Evolutionary conservation across 2,113 vertebrate genomes (phyloP).

Genomic region (Anarrhichthys ocellatus): DNA sequence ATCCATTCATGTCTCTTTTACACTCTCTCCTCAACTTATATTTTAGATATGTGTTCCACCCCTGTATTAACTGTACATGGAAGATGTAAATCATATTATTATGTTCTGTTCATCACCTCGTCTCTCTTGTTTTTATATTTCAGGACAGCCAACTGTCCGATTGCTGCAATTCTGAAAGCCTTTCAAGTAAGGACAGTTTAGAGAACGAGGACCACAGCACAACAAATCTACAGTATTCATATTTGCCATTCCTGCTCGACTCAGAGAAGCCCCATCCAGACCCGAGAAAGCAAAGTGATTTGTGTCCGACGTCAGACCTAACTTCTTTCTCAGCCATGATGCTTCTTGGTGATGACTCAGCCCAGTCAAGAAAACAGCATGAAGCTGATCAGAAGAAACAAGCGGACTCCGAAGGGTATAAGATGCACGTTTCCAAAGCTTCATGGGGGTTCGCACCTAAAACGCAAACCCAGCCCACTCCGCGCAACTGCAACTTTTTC

Average conservation of each 20-base stretch:
- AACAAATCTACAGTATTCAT: slow-evolving; percentile 56
- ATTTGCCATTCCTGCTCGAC: slow-evolving; percentile 65
- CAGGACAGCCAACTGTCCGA: slow-evolving; percentile 86
- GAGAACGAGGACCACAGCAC: slow-evolving; percentile 82
- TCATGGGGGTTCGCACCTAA: slow-evolving; percentile 32
- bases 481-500: slow-evolving; percentile 47
- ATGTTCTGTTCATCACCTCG: not conserved
- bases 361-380: slow-evolving; percentile 49
- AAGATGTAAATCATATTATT: slow-evolving; percentile 8
- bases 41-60: not conserved
- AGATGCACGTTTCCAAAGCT: slow-evolving; percentile 61
- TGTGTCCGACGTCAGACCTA: slow-evolving; percentile 52
- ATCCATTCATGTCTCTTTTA: not conserved
- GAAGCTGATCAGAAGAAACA: slow-evolving; percentile 66
- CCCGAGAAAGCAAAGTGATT: slow-evolving; percentile 58
- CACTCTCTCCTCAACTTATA: not conserved
- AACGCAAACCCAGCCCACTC: slow-evolving; percentile 20
- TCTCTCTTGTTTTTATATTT: slow-evolving; percentile 63
- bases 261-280: slow-evolving; percentile 63
- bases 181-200: slow-evolving; percentile 92
- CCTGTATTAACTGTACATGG: not conserved
- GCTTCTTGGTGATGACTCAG: slow-evolving; percentile 67
- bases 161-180: slow-evolving; percentile 84
- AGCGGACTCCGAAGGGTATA: slow-evolving; percentile 65
- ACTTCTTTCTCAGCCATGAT: slow-evolving; percentile 74